These are phyloP conservation scores for Danio tinwini DNA, from an alignment of 2,797 vertebrate genomes.

Conservation along the genomic window DNA sequence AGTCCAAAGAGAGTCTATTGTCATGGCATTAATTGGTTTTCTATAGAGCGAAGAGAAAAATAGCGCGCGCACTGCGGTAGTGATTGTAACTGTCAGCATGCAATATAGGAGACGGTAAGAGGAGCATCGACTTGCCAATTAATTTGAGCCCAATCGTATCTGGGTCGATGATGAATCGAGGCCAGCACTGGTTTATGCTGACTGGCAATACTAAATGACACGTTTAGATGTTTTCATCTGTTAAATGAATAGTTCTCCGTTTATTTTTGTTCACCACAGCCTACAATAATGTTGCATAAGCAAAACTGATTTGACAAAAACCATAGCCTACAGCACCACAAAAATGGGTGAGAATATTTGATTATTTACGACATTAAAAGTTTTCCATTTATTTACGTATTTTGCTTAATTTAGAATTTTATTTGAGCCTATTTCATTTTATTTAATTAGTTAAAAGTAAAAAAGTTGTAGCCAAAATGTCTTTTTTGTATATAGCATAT, in stretches of 20 bases:
- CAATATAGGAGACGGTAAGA: not conserved
- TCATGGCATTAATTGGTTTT: constrained; percentile 13
- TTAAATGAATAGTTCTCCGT: not conserved
- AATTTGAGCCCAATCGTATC: constrained; percentile 22
- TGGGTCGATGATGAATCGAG: constrained; percentile 15
- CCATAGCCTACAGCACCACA: too few species aligned
- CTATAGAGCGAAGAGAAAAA: not conserved
- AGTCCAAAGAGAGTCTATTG: constrained; percentile 16
- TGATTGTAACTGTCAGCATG: not conserved
- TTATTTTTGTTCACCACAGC: not conserved
- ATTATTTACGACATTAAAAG: too few species aligned
- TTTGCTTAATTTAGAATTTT: too few species aligned
- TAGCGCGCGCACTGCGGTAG: constrained; percentile 22
- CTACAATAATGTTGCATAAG: not conserved
- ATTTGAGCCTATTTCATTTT: too few species aligned
- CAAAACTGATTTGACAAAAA: not conserved
- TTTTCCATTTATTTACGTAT: too few species aligned
- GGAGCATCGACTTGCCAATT: constrained; percentile 22
- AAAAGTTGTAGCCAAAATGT: too few species aligned
- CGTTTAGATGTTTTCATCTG: not conserved
- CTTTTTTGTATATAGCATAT: too few species aligned
- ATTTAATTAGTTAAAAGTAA: too few species aligned
- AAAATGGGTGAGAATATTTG: too few species aligned
- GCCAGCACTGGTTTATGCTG: not conserved
- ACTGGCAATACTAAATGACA: not conserved